These are phyloP conservation scores for Oreamnos americanus DNA, from an alignment of 2,113 vertebrate species.

Conservation along the genomic window DNA sequence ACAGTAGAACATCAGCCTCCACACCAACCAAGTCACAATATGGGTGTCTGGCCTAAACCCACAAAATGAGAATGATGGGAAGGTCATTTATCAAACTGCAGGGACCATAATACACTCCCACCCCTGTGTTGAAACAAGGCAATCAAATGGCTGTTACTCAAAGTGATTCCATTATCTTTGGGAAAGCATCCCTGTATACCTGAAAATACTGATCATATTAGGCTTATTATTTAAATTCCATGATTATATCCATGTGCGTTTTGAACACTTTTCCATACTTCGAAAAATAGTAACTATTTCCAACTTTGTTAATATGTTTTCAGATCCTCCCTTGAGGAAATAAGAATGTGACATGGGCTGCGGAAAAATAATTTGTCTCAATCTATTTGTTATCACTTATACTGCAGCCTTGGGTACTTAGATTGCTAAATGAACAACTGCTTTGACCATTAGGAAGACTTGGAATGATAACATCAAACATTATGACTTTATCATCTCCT, in stretches of 20 bases:
- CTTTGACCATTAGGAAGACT: background rate
- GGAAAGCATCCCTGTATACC: background rate
- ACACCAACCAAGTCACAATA: slow-evolving; percentile 74
- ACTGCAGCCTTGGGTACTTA: background rate
- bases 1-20: slow-evolving; percentile 52
- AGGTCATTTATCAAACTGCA: slow-evolving; percentile 68
- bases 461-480: background rate
- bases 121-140: background rate
- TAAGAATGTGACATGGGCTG: background rate
- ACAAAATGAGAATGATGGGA: slow-evolving; percentile 67
- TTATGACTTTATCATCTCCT: background rate
- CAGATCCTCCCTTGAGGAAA: slow-evolving; percentile 5
- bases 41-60: slow-evolving; percentile 71
- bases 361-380: background rate
- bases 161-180: background rate
- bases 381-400: background rate
- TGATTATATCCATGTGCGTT: background rate
- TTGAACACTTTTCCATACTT: background rate
- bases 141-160: background rate
- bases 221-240: background rate
- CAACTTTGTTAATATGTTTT: slow-evolving; percentile 14
- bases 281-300: background rate
- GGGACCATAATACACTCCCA: slow-evolving; percentile 17
- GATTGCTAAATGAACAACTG: background rate
- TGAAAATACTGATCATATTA: background rate